phyloP scores from a whole-genome alignment of 1,140 invertebrate genomes.

The Leptopilina clavipes region DNA sequence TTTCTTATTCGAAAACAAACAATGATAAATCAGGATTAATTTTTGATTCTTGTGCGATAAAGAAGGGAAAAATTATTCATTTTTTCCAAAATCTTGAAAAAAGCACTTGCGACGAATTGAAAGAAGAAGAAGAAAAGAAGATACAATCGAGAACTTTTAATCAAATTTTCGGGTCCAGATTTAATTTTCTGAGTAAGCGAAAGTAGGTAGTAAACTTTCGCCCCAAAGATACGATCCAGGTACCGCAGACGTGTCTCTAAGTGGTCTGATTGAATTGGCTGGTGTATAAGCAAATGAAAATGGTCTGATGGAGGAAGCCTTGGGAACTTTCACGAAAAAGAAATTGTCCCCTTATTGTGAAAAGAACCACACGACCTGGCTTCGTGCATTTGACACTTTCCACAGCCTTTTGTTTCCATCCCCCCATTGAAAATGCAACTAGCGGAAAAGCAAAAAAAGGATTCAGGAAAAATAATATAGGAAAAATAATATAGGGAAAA shows the following conservation, averaged over 20 bases:
- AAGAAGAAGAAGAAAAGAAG: not conserved
- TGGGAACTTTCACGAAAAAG: slow-evolving; percentile 6
- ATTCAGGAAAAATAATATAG: not conserved
- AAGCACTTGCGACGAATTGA: not conserved
- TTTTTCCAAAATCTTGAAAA: not conserved
- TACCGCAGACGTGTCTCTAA: slow-evolving; percentile 37
- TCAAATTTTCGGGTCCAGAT: slow-evolving; percentile 18
- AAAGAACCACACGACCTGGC: slow-evolving; percentile 21
- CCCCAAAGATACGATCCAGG: slow-evolving; percentile 33
- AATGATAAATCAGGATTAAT: too few relatives aligned
- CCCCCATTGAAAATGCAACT: not conserved
- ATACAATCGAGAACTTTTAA: slow-evolving; percentile 5
- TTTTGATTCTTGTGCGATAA: too few relatives aligned
- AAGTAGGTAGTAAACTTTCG: slow-evolving; percentile 26
- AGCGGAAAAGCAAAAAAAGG: not conserved
- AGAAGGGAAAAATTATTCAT: not conserved
- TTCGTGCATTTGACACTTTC: slow-evolving; percentile 23
- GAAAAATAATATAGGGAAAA: not conserved
- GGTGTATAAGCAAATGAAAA: slow-evolving; percentile 41
- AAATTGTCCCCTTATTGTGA: slow-evolving; percentile 31
- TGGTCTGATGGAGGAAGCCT: slow-evolving; percentile 19
- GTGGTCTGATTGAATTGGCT: slow-evolving; percentile 38
- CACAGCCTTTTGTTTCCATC: slow-evolving; percentile 26
- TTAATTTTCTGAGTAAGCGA: slow-evolving; percentile 18
- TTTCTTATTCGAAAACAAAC: too few relatives aligned